Evolutionary conservation across 2,797 vertebrate genomes (phyloP).

Genomic region (Gobionotothen gibberifrons): DNA sequence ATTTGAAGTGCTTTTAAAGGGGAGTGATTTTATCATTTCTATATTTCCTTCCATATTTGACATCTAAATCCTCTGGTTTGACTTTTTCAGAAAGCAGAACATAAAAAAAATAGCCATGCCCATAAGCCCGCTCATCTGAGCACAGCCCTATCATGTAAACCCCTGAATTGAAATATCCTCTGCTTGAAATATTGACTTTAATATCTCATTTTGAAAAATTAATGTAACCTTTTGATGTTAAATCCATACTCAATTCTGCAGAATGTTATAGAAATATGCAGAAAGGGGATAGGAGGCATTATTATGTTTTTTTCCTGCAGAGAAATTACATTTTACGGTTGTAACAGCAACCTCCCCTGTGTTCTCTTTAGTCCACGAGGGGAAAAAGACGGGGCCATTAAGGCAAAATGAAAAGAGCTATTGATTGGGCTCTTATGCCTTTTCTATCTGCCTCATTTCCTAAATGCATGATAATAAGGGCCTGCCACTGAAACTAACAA

Average conservation of each 20-base stretch:
- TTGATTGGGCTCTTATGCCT: conserved; percentile 99
- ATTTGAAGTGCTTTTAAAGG: conserved; percentile 9
- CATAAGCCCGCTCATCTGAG: conserved; percentile 88
- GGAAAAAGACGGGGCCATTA: conserved; percentile 92
- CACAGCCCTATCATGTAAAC: conserved; percentile 90
- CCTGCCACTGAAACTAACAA: conserved; percentile 94
- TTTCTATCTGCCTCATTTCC: conserved; percentile 95
- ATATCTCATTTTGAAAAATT: conserved; percentile 99
- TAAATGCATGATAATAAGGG: conserved; percentile 98
- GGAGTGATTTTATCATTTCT: conserved; percentile 17
- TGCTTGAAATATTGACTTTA: conserved; percentile 99
- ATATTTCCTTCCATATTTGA: conserved; percentile 48
- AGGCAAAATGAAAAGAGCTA: conserved; percentile 99
- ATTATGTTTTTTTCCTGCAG: conserved; percentile 96
- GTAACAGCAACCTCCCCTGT: conserved; percentile 94
- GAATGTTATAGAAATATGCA: conserved; percentile 99
- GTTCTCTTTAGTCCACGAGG: conserved; percentile 87
- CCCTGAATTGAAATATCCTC: conserved; percentile 97
- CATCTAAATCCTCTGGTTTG: conserved; percentile 81
- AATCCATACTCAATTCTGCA: conserved; percentile 99
- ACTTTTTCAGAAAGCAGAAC: conserved; percentile 86
- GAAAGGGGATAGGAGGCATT: conserved; percentile 88
- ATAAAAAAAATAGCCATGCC: conserved; percentile 70
- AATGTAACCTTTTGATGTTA: conserved; percentile 99
- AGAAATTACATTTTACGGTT: conserved; percentile 98